Percentiles rank a stretch among this genome's conserved stretches.
These are phyloP conservation scores for Phanerotoma sp. DNA, from an alignment of 2,888 invertebrate species.

Conservation along the genomic window DNA sequence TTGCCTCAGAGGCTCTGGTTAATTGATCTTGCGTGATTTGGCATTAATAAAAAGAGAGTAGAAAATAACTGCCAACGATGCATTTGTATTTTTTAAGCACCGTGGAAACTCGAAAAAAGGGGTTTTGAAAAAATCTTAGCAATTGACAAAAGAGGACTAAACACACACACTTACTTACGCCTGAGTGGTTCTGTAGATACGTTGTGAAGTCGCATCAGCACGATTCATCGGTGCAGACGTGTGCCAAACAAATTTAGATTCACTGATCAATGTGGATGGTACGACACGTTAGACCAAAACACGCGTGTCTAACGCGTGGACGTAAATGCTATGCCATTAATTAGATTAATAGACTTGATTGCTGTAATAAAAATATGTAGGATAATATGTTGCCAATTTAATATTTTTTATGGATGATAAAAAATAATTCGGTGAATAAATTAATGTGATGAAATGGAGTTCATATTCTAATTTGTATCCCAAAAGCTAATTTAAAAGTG, in stretches of 20 bases:
- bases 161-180: constrained; percentile 30
- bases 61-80: constrained; percentile 20
- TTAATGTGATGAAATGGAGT: too few relatives aligned
- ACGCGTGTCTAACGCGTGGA: constrained; percentile 22
- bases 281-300: constrained; percentile 22
- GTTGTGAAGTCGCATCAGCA: constrained; percentile 25
- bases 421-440: too few relatives aligned
- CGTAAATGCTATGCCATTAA: constrained; percentile 8
- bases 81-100: not conserved
- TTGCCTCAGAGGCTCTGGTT: constrained; percentile 37
- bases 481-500: too few relatives aligned
- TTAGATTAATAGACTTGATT: constrained; percentile 9
- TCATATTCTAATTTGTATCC: too few relatives aligned
- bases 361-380: not conserved
- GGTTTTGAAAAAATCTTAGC: constrained; percentile 20
- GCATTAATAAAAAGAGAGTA: constrained; percentile 27
- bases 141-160: constrained; percentile 16
- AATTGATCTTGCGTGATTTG: constrained; percentile 55
- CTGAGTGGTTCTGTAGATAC: constrained; percentile 30
- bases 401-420: not conserved
- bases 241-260: constrained; percentile 21
- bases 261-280: constrained; percentile 3
- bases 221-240: constrained; percentile 29
- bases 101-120: not conserved
- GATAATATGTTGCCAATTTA: too few relatives aligned